Base-by-base conservation (phyloP, 2,888 invertebrate species). In the Ametastegia equiseti region DNA sequence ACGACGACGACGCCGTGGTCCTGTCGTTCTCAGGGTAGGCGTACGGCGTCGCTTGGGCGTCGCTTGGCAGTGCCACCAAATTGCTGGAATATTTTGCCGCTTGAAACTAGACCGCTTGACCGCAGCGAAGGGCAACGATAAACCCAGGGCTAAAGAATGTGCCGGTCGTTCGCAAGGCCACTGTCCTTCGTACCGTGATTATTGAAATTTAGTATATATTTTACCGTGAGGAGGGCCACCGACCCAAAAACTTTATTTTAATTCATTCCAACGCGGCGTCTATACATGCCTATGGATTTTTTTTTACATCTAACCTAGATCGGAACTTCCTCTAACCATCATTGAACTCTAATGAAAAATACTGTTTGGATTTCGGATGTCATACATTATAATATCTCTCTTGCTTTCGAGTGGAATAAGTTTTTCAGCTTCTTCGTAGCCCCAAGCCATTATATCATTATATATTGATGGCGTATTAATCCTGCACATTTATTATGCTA, bases 71-170 rank as follows among this genome's bases (percentile, higher is more conserved):
- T 88, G 89, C 89, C 88, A 88, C 88, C 89, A 88, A 90, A 90
- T 89, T 87, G 89, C 87, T 89, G 85, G 88, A 90, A 90, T 90
- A 89, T 90, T 90, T 90, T 87, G 86, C 84, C 85, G 83, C 83
- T 84, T 85, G 87, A 87, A 79, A 82, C 82, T 82, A 80, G 82
- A 82, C 83, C 81, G 81, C 85, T 84, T 82, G 83, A 84, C 84
- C 84, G 78, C 86, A 81, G 79, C 80, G 73, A 33, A 75, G 75
- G 75, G 60, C 71, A 45, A 75, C 45, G 81, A 60, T 75, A 75
- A 75, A 75, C 75, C 75, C 36, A 54, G 75, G 75, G 23, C 75
- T 75, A 75, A 75, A 75, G 75, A 75, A 75, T 75, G 75, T 75
- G 50, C 50, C 36, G 75, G 75, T 75, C 75, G 75, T 75, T 75